Base-by-base conservation (phyloP, 2,113 vertebrate genomes). In the Sardina pilchardus region DNA sequence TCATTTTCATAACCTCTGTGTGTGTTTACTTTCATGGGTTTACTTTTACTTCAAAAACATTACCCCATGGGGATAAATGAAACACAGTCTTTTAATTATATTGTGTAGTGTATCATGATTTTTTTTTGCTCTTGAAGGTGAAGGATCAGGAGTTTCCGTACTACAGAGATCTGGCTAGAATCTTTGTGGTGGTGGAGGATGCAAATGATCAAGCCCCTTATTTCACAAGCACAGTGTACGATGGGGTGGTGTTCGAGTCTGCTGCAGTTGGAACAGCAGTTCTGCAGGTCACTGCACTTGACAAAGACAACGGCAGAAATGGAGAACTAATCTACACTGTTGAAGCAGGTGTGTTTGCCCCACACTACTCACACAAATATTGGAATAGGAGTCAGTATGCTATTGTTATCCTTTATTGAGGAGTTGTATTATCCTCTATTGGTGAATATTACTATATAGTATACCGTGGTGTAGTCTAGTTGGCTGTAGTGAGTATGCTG, bases 111-210 rank as follows among this genome's bases (percentile, higher is more conserved):
- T 78, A 59, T 24, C 21, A 24, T 9, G 63, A 8, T 71, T 30
- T 81, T 26, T 67, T 0, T 81, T 16, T 84, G 0, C 63, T 47
- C 19, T 71, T 84, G 16, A 42, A 99, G 98, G 98, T 99, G 87
- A 97, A 98, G 93, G 98, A 99, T 93, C 98, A 99, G 92, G 98
- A 99, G 91, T 97, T 99, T 90, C 98, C 98, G 43, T 99, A 98
- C 80, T 96, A 97, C 92, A 96, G 98, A 87, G 99, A 98, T 91
- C 90, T 99, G 94, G 97, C 96, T 87, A 96, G 97, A 47, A 96
- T 99, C 87, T 94, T 96, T 90, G 96, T 99, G 88, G 96, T 95
- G 4, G 97, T 99, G 90, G 97, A 99, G 88, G 98, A 99, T 91
- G 95, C 96, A 83, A 99, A 99, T 42, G 98, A 99, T 86, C 98